Evolutionary conservation across 2,888 invertebrate species (phyloP), one percentile per base, ranked within the genome.

Genomic region (Tachina lurida): DNA sequence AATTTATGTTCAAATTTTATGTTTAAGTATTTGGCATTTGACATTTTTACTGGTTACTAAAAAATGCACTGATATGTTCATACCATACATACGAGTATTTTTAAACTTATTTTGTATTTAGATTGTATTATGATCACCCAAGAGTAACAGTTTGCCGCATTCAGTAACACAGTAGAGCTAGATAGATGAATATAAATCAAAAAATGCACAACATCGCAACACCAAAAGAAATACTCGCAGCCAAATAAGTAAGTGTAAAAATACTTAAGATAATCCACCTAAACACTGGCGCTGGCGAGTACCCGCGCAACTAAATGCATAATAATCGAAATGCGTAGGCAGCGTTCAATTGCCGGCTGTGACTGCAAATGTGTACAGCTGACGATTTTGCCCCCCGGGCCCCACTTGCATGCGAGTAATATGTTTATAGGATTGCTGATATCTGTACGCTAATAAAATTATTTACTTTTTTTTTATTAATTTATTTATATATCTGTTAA

Each of bases 261-360:
- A 73, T 65, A 80, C 56, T 73, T 56, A 39, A 13, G 73, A 73
- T 73, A 73, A 73, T 73, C 71, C 73, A 80, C 73, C 65, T 73
- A 73, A 80, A 65, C 65, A 58, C 56, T 54, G 62, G 62, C 65
- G 62, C 65, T 31, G 45, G 15, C 56, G 47, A 63, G 17, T 68
- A 54, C 45, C 63, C 7, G 17, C 13, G 10, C 17, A 4, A 31
- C 31, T 31, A 54, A 43, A 10, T 45, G 41, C 52, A 10, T 45
- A 39, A 45, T 45, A 63, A 71, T 62, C 63, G 62, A 54, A 79
- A 63, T 73, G 79, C 73, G 79, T 80, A 80, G 79, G 79, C 79
- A 73, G 73, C 79, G 41, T 47, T 80, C 73, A 80, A 73, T 80
- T 80, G 65, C 73, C n/a, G 49, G 41, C 31, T 31, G 12, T 39